A percentile compares a stretch with the other conserved stretches of the same genome.
phyloP scores from a whole-genome alignment of 2,113 vertebrate genomes.

The Eptatretus burgeri region DNA sequence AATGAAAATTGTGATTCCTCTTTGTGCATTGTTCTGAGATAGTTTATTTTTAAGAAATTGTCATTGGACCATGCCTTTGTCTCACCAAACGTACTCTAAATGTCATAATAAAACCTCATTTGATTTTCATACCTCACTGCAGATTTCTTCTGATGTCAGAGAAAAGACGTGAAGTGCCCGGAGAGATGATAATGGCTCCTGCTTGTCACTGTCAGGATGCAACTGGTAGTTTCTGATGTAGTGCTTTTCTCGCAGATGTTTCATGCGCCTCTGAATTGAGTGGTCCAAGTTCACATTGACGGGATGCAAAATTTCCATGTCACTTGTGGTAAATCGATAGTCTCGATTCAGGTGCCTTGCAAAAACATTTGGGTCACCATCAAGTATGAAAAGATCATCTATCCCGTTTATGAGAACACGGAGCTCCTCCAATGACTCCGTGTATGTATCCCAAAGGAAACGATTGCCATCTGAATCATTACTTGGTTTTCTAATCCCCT shows the following conservation, averaged over 20 bases:
- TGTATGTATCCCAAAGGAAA: constrained; percentile 34
- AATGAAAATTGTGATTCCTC: too few species aligned
- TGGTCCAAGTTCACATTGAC: constrained; percentile 43
- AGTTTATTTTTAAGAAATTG: too few species aligned
- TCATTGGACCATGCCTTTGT: too few species aligned
- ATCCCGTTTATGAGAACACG: constrained; percentile 21
- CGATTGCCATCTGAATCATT: constrained; percentile 7
- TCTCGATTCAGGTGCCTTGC: constrained; percentile 26
- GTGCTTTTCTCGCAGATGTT: constrained; percentile 20
- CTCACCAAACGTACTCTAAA: too few species aligned
- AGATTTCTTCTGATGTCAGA: constrained; percentile 23
- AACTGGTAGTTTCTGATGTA: constrained; percentile 16
- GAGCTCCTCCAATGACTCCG: constrained; percentile 23
- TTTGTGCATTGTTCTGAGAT: too few species aligned
- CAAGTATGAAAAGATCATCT: constrained; percentile 30
- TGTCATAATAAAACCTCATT: background rate
- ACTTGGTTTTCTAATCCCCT: accelerated
- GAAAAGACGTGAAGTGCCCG: constrained; percentile 17
- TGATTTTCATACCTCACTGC: constrained; percentile 19
- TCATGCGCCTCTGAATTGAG: constrained; percentile 35
- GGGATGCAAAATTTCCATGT: constrained; percentile 18
- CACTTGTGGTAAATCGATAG: constrained; percentile 26
- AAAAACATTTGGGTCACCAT: constrained; percentile 50
- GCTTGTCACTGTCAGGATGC: constrained; percentile 10
- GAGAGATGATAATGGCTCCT: constrained; percentile 14